A percentile compares a stretch with the other conserved stretches of the same genome.
Conservation (phyloP, 2,888 invertebrate species). For the Amiota mariae region DNA sequence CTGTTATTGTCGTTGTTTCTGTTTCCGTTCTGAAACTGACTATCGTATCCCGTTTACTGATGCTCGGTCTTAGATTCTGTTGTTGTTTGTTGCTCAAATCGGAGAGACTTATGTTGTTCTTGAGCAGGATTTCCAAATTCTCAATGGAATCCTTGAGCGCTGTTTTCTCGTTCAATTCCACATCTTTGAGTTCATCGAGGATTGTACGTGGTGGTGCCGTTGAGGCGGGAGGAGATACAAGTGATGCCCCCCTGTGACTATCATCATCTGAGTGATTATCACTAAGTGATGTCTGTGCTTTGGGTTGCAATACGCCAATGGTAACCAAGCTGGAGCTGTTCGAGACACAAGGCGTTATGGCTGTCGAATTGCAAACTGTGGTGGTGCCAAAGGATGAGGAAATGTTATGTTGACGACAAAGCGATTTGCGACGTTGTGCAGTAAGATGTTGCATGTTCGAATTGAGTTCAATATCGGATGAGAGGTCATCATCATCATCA, state of each 20-base stretch:
- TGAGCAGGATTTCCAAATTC: conserved; percentile 72
- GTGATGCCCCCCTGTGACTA: conserved; percentile 23
- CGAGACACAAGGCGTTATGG: conserved; percentile 70
- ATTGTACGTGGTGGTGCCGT: conserved; percentile 52
- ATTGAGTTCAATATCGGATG: conserved; percentile 70
- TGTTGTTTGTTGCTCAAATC: conserved; percentile 73
- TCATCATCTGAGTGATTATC: conserved; percentile 24
- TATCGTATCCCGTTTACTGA: conserved; percentile 63
- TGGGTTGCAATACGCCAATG: conserved; percentile 59
- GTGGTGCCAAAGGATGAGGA: conserved; percentile 71
- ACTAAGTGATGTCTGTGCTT: conserved; percentile 44
- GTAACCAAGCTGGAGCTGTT: conserved; percentile 70
- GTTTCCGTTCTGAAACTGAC: conserved; percentile 66
- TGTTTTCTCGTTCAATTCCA: conserved; percentile 61
- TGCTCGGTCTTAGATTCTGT: conserved; percentile 65
- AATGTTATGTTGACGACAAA: conserved; percentile 73
- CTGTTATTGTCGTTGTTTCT: conserved; percentile 54
- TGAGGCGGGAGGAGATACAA: conserved; percentile 48
- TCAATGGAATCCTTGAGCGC: conserved; percentile 72
- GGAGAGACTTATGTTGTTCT: conserved; percentile 73
- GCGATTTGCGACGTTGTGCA: conserved; percentile 72
- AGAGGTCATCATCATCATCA: conserved; percentile 65
- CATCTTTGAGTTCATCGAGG: conserved; percentile 68
- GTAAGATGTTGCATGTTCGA: conserved; percentile 70
- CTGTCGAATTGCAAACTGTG: conserved; percentile 67